A percentile compares a stretch with the other conserved stretches of the same genome.
Evolutionary conservation across 2,888 invertebrate genomes (phyloP).

Genomic region (Drosophila barbarae): DNA sequence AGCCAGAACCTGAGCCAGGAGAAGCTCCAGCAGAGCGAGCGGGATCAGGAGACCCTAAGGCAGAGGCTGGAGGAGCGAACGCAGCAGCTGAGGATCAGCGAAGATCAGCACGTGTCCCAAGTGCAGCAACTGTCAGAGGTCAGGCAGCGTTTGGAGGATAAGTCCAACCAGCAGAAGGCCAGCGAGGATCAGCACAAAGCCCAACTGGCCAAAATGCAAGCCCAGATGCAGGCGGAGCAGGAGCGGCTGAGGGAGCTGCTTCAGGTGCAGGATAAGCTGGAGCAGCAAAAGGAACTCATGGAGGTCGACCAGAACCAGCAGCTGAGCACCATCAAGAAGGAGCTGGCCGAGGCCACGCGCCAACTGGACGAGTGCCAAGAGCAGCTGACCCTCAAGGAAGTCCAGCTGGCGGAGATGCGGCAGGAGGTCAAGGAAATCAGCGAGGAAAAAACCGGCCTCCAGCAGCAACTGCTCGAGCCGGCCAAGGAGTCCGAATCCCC

Average conservation of each 20-base stretch:
- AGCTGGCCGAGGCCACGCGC: constrained; percentile 7
- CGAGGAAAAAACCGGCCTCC: constrained; percentile 2
- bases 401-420: constrained; percentile 19
- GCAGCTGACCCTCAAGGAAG: constrained; percentile 2
- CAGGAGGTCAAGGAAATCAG: constrained; percentile 14
- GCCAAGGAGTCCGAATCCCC: neutral
- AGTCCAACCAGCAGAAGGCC: constrained; percentile 3
- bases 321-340: constrained; percentile 12
- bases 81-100: neutral
- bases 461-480: neutral
- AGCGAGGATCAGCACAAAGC: constrained; percentile 20
- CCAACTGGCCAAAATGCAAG: constrained; percentile 18
- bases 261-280: constrained; percentile 13
- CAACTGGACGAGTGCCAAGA: constrained; percentile 25
- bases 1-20: constrained; percentile 5
- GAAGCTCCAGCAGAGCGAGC: constrained; percentile 41
- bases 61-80: constrained; percentile 34
- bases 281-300: constrained; percentile 29
- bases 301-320: constrained; percentile 27
- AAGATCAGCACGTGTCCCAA: constrained; percentile 46
- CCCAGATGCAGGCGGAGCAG: constrained; percentile 21
- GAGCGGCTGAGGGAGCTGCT: constrained; percentile 9
- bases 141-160: constrained; percentile 5
- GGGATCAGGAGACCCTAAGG: constrained; percentile 49
- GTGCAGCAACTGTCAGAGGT: constrained; percentile 48